These are phyloP conservation scores for Oceanodroma leucorhoa DNA, from an alignment of 2,797 vertebrate genomes.

Conservation along the genomic window DNA sequence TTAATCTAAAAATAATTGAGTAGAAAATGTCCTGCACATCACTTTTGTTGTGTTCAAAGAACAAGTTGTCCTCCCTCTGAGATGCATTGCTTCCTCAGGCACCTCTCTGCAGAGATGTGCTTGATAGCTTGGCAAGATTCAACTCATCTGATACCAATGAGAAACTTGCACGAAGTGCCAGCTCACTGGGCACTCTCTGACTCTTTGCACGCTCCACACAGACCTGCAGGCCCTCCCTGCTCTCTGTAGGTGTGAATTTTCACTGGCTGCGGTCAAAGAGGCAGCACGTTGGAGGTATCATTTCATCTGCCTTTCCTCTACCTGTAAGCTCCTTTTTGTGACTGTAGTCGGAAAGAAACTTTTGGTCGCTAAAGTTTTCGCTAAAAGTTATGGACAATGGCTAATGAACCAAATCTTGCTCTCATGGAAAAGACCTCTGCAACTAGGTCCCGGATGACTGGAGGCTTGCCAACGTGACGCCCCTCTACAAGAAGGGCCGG, in stretches of 20 bases:
- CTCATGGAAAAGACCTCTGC: neutral
- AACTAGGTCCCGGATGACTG: too few relatives aligned
- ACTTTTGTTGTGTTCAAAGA: neutral
- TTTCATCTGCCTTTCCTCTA: neutral
- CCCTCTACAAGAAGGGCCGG: too few relatives aligned
- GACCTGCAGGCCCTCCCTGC: neutral
- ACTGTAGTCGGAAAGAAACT: neutral
- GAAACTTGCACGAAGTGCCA: neutral
- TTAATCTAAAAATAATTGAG: neutral
- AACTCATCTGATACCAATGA: neutral
- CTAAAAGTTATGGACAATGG: neutral
- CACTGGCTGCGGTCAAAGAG: neutral
- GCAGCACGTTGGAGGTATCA: rapidly evolving
- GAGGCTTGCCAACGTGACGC: too few relatives aligned
- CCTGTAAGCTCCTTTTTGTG: neutral
- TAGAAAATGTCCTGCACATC: neutral
- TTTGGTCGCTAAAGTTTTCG: neutral
- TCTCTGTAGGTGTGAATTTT: neutral
- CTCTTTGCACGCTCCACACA: neutral
- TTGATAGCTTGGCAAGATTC: neutral
- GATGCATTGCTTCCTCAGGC: neutral
- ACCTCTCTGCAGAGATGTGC: neutral
- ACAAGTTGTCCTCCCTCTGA: neutral
- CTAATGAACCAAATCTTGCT: neutral
- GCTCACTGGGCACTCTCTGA: neutral